These are phyloP conservation scores for Sorex maritimensis DNA, from an alignment of 2,797 vertebrate species.

Conservation along the genomic window DNA sequence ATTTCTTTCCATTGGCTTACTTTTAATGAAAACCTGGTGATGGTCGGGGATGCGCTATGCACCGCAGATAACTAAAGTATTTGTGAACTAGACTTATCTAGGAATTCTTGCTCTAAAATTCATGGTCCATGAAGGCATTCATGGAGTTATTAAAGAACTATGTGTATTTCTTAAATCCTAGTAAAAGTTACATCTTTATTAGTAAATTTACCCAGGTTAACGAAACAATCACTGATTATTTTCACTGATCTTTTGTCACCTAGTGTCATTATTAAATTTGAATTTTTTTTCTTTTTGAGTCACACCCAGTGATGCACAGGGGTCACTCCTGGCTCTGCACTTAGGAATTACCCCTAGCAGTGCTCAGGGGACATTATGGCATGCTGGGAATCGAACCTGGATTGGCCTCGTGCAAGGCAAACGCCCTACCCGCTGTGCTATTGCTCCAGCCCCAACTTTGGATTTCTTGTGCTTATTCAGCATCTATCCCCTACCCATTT, in stretches of 20 bases:
- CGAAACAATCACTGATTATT: neutral
- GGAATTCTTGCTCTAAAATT: conserved; percentile 47
- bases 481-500: neutral
- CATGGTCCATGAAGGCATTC: neutral
- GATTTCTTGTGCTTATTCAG: neutral
- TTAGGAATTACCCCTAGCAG: no score
- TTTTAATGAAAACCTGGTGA: neutral
- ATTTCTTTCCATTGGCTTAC: neutral
- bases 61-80: neutral
- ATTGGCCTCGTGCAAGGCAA: no score
- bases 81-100: conserved; percentile 33
- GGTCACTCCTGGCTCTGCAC: no score
- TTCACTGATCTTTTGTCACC: neutral
- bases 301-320: no score
- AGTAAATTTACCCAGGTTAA: conserved; percentile 16
- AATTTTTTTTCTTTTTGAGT: neutral
- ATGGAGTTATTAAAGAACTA: conserved; percentile 10
- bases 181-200: neutral
- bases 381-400: no score
- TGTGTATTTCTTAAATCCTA: neutral
- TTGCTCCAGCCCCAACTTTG: neutral
- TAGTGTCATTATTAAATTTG: neutral
- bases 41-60: neutral
- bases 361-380: no score
- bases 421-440: no score